A percentile compares a stretch with the other conserved stretches of the same genome.
These are phyloP conservation scores for Thermophis baileyi DNA, from an alignment of 2,113 vertebrate species.

Conservation along the genomic window DNA sequence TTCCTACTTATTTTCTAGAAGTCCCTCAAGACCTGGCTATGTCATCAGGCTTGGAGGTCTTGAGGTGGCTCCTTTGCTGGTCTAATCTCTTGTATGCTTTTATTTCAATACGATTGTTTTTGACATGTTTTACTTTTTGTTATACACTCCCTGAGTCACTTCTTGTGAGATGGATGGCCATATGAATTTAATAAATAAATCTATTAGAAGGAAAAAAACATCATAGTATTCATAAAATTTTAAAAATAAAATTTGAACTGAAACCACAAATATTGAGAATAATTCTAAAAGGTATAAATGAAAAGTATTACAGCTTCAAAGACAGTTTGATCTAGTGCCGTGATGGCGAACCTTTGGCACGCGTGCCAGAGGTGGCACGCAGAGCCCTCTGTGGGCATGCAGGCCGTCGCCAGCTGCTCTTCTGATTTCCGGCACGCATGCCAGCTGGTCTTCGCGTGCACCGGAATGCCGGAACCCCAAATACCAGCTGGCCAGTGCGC, in stretches of 20 bases:
- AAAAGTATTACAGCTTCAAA: not conserved
- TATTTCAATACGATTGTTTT: not conserved
- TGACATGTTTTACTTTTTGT: not conserved
- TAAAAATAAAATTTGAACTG: not conserved
- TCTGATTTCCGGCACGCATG: too few species aligned
- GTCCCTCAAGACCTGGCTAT: not conserved
- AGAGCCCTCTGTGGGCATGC: too few species aligned
- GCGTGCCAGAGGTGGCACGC: too few species aligned
- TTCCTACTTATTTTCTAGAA: not conserved
- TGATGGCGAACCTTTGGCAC: too few species aligned
- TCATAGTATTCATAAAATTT: not conserved
- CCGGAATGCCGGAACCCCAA: too few species aligned
- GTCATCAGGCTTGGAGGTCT: not conserved
- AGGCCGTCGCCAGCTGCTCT: too few species aligned
- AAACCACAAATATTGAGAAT: not conserved
- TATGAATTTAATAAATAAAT: not conserved
- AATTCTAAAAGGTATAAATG: not conserved
- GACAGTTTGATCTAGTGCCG: not conserved
- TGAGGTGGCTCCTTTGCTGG: not conserved
- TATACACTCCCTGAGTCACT: not conserved
- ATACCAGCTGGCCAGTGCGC: too few species aligned
- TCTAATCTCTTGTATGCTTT: not conserved
- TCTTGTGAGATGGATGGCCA: not conserved
- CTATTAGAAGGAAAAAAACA: not conserved
- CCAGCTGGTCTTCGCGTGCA: too few species aligned